These are phyloP conservation scores for Cheilinus undulatus DNA, from an alignment of 2,113 vertebrate species.

Conservation along the genomic window DNA sequence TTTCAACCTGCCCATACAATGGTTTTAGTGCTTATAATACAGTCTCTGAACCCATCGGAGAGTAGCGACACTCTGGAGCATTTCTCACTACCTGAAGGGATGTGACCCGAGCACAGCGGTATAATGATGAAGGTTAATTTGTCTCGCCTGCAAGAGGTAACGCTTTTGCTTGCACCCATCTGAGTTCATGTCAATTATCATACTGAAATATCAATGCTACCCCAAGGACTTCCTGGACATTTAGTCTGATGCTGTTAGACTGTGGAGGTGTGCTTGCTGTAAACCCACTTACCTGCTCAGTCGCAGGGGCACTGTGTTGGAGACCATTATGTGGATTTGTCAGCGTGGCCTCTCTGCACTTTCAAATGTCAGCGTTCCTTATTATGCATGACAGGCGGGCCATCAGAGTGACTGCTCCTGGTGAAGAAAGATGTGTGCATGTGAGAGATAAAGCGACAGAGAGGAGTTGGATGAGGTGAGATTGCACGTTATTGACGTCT, in stretches of 20 bases:
- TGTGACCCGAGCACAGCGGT: conserved; percentile 50
- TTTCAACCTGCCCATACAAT: conserved; percentile 11
- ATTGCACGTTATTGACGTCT: conserved; percentile 27
- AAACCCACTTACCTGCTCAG: conserved; percentile 60
- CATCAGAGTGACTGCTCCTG: conserved; percentile 50
- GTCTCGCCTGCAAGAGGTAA: conserved; percentile 45
- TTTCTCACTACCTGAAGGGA: conserved; percentile 50
- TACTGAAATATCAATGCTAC: conserved; percentile 72
- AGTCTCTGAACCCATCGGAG: conserved; percentile 40
- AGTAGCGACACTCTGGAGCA: conserved; percentile 27
- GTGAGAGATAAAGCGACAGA: neutral
- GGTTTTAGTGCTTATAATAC: conserved; percentile 32
- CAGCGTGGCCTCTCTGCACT: conserved; percentile 53
- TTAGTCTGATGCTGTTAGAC: conserved; percentile 38
- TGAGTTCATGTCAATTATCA: conserved; percentile 61
- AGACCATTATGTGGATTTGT: conserved; percentile 70
- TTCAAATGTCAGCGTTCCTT: conserved; percentile 73
- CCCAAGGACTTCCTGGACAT: conserved; percentile 65
- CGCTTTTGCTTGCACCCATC: conserved; percentile 44
- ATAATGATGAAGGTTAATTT: conserved; percentile 71
- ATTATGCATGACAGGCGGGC: conserved; percentile 71
- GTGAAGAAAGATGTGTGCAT: conserved; percentile 29
- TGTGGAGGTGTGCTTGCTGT: conserved; percentile 10
- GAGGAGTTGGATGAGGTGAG: conserved; percentile 43
- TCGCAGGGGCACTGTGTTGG: conserved; percentile 41